Evolutionary conservation across 1,140 invertebrate genomes (phyloP).

Genomic region (Aphaenogaster rudis): DNA sequence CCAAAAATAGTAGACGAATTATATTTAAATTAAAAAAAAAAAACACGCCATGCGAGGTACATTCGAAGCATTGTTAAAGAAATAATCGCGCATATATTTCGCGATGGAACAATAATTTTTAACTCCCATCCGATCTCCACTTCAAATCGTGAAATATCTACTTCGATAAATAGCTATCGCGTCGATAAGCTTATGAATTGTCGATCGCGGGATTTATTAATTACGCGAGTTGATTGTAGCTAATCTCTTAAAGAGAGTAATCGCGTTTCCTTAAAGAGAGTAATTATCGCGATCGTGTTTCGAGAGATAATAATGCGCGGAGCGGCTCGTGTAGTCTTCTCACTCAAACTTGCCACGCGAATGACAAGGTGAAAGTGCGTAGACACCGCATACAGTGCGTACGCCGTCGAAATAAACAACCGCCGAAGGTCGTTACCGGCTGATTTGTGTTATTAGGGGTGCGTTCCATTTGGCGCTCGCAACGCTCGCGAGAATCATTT

Average conservation of each 20-base stretch:
- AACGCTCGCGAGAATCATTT: no score
- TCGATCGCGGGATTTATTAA: not conserved
- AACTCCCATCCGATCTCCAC: not conserved
- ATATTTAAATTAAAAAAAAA: constrained; percentile 14
- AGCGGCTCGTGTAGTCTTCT: not conserved
- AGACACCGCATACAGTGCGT: not conserved
- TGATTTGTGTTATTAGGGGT: not conserved
- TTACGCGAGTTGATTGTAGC: not conserved
- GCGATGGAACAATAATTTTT: not conserved
- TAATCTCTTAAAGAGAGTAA: not conserved
- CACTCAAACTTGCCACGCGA: not conserved
- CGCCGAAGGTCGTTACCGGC: not conserved
- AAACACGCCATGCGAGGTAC: not conserved
- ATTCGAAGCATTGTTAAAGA: constrained; percentile 8
- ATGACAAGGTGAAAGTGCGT: not conserved
- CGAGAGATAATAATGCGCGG: not conserved
- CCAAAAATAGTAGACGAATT: not conserved
- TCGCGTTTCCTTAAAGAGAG: not conserved
- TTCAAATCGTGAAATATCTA: constrained; percentile 12
- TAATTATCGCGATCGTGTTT: not conserved
- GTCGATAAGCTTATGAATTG: not conserved
- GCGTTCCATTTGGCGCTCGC: no score
- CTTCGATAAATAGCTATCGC: not conserved
- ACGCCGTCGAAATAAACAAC: not conserved
- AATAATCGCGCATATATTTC: constrained; percentile 9